A percentile compares a stretch with the other conserved stretches of the same genome.
These are phyloP conservation scores for Lithodes maja DNA, from an alignment of 2,888 invertebrate genomes.

Conservation along the genomic window DNA sequence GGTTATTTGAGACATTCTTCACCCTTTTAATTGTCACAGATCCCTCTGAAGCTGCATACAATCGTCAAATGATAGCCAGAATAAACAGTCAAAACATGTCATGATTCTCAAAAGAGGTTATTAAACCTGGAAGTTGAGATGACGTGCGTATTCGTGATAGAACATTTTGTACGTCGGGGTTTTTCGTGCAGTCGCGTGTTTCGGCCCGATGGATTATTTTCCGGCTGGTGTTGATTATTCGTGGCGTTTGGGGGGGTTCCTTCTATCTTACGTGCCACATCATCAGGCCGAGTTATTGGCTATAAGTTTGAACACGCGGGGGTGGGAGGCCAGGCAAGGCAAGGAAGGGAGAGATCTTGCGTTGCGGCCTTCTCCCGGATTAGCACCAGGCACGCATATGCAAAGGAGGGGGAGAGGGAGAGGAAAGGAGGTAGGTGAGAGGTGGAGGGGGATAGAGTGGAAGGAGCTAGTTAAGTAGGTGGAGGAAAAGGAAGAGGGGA, in stretches of 20 bases:
- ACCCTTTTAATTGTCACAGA: too few relatives aligned
- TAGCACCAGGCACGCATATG: conserved; percentile 51
- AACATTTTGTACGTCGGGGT: too few relatives aligned
- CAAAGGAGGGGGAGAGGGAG: conserved; percentile 31
- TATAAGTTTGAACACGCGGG: conserved; percentile 49
- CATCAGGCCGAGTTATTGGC: conserved; percentile 48
- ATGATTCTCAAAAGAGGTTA: too few relatives aligned
- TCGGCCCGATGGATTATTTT: conserved; percentile 57
- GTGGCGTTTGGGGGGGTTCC: conserved; percentile 48
- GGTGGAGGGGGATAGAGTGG: neutral
- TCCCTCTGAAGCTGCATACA: too few relatives aligned
- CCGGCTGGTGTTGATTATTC: conserved; percentile 59
- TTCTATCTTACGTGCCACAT: conserved; percentile 38
- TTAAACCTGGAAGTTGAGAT: too few relatives aligned
- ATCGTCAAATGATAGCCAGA: too few relatives aligned
- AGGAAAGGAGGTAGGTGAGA: neutral
- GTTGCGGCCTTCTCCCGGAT: conserved; percentile 16
- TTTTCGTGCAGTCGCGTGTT: conserved; percentile 35
- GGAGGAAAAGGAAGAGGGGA: conserved; percentile 32
- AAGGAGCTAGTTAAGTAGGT: neutral
- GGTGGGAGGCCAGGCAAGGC: neutral
- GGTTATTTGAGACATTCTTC: too few relatives aligned
- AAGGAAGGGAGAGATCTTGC: neutral
- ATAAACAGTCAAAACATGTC: too few relatives aligned
- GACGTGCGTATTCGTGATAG: too few relatives aligned